phyloP scores from a whole-genome alignment of 2,888 invertebrate species.

The Glyphotaelius pellucidus region DNA sequence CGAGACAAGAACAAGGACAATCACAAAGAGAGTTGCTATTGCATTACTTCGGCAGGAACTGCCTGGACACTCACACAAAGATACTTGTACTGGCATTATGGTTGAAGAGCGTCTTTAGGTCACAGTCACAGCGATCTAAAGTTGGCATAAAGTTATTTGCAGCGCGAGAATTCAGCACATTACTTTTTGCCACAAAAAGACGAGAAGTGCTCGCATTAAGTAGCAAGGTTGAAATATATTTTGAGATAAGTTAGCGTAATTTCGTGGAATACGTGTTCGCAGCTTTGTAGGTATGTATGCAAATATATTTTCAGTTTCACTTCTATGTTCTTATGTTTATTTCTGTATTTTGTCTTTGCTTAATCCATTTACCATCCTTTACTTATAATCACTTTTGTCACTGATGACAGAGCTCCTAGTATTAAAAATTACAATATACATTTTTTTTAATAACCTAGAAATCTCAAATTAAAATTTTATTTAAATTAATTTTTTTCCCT shows the following conservation, averaged over 20 bases:
- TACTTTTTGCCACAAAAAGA: neutral
- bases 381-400: too few species aligned
- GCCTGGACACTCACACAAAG: neutral
- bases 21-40: too few species aligned
- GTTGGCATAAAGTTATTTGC: neutral
- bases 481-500: too few species aligned
- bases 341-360: too few species aligned
- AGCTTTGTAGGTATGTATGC: neutral
- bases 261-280: neutral
- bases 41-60: neutral
- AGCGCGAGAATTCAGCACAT: neutral
- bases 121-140: neutral
- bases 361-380: too few species aligned
- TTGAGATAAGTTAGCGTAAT: neutral
- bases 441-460: too few species aligned
- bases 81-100: neutral
- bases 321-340: too few species aligned
- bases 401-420: too few species aligned
- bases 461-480: too few species aligned
- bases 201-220: neutral
- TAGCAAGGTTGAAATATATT: neutral
- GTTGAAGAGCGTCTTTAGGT: neutral
- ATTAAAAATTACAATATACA: too few species aligned
- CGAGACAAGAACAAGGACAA: neutral
- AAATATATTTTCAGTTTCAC: too few species aligned